phyloP scores from a whole-genome alignment of 1,140 invertebrate species.

The Psilanteris sp. region DNA sequence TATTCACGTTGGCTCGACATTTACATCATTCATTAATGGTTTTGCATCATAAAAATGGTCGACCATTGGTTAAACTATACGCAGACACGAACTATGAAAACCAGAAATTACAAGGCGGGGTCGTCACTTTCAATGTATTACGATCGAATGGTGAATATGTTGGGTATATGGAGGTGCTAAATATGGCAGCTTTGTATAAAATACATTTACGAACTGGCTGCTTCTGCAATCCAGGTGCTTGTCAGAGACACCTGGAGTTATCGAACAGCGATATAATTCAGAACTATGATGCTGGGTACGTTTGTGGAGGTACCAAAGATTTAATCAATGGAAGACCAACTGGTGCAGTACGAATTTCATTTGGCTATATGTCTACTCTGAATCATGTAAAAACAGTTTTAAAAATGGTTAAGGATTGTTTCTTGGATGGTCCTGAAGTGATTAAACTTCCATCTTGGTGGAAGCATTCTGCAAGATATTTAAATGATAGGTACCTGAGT shows the following conservation, averaged over 20 bases:
- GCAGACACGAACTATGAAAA: constrained; percentile 85
- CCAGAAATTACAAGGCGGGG: constrained; percentile 86
- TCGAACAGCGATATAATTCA: constrained; percentile 85
- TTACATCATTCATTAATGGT: constrained; percentile 83
- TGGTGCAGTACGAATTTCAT: constrained; percentile 94
- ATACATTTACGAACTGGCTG: constrained; percentile 95
- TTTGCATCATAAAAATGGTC: constrained; percentile 88
- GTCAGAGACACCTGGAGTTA: constrained; percentile 89
- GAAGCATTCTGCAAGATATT: constrained; percentile 1
- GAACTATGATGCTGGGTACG: constrained; percentile 92
- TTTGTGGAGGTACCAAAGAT: constrained; percentile 94
- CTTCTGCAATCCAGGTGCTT: constrained; percentile 98
- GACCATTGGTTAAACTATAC: constrained; percentile 87
- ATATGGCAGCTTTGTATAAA: constrained; percentile 91
- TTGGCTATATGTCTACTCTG: constrained; percentile 93
- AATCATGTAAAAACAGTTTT: constrained; percentile 87
- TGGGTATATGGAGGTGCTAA: constrained; percentile 94
- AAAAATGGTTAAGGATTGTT: constrained; percentile 87
- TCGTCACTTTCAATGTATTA: constrained; percentile 93
- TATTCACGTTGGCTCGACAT: constrained; percentile 88
- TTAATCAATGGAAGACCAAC: constrained; percentile 94
- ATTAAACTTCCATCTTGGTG: constrained; percentile 69
- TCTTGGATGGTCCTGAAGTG: constrained; percentile 77
- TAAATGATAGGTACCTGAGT: not conserved
- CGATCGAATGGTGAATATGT: constrained; percentile 88